Evolutionary conservation across 2,888 invertebrate genomes (phyloP).

Genomic region (Callyntrura sp.): DNA sequence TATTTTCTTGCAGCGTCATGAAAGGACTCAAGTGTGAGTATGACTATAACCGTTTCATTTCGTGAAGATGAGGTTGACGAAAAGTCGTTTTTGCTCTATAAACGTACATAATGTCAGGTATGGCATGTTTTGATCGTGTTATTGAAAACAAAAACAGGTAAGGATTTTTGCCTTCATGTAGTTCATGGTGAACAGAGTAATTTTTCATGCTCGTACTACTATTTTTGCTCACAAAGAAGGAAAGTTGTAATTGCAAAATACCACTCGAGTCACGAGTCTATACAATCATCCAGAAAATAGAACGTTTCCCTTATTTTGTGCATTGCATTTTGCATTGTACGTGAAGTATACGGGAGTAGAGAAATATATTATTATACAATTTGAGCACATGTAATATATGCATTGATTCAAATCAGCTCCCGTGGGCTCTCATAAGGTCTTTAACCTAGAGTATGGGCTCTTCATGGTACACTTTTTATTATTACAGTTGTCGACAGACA

Average conservation of each 20-base stretch:
- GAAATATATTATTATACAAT: too few relatives aligned
- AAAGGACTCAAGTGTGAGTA: too few relatives aligned
- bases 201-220: too few relatives aligned
- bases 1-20: constrained; percentile 26
- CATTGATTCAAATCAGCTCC: constrained; percentile 17
- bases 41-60: too few relatives aligned
- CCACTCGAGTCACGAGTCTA: background rate
- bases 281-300: constrained; percentile 21
- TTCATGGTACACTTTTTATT: background rate
- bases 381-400: background rate
- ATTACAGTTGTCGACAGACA: background rate
- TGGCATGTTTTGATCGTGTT: background rate
- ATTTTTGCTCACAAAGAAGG: background rate
- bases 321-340: background rate
- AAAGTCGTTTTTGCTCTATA: background rate
- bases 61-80: background rate
- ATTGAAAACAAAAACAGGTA: background rate
- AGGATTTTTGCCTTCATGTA: background rate
- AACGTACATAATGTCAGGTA: background rate
- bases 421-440: constrained; percentile 35
- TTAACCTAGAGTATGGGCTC: constrained; percentile 39
- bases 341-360: too few relatives aligned
- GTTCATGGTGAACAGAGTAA: background rate
- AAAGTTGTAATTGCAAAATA: background rate
- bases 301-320: background rate